A percentile compares a stretch with the other conserved stretches of the same genome.
These are phyloP conservation scores for Uropetala carovei DNA, from an alignment of 2,888 invertebrate species.

Conservation along the genomic window DNA sequence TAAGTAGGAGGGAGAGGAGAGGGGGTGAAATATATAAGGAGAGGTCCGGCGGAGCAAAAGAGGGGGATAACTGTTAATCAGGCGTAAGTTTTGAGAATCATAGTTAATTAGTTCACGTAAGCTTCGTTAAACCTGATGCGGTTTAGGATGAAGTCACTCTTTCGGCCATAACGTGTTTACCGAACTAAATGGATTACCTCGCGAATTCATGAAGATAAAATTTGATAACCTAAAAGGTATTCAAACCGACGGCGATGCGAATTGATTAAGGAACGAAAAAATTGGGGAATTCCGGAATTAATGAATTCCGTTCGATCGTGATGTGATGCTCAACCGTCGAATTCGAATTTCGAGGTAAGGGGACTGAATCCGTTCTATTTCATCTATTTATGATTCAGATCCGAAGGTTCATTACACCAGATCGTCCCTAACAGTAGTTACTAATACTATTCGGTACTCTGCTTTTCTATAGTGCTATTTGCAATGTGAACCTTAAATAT, in stretches of 20 bases:
- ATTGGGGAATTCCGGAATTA: background rate
- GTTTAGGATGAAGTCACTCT: constrained; percentile 47
- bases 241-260: background rate
- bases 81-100: constrained; percentile 31
- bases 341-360: too few relatives aligned
- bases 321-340: background rate
- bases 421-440: too few relatives aligned
- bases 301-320: background rate
- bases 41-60: background rate
- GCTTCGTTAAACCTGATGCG: constrained; percentile 37
- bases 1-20: background rate
- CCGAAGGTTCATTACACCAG: too few relatives aligned
- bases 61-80: constrained; percentile 34
- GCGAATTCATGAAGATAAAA: background rate
- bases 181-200: constrained; percentile 18
- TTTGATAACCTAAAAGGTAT: background rate
- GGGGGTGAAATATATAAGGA: background rate
- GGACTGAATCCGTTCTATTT: too few relatives aligned
- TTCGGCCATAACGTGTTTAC: constrained; percentile 41
- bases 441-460: too few relatives aligned
- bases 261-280: background rate
- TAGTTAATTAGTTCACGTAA: constrained; percentile 27
- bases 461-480: too few relatives aligned
- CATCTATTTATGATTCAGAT: too few relatives aligned
- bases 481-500: too few relatives aligned